Evolutionary conservation across 92 coral and sea anemone species (phyloP).

Genomic region (Micromussa lordhowensis): DNA sequence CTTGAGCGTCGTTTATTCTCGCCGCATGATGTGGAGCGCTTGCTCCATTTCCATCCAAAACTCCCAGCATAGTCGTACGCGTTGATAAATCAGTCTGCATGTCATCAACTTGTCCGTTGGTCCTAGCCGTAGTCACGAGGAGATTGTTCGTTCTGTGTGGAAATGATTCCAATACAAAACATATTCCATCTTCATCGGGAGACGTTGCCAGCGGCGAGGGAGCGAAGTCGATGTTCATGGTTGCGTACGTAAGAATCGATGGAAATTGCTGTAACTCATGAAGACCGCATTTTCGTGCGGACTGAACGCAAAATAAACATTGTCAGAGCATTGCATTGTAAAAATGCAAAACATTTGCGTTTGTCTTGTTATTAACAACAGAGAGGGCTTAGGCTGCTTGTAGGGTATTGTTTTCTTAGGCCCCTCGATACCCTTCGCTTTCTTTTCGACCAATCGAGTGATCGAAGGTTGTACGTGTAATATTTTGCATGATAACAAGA

Average conservation of each 20-base stretch:
- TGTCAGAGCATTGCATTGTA: background rate
- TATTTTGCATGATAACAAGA: background rate
- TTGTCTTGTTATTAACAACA: background rate
- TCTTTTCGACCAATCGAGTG: background rate
- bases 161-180: constrained; percentile 10
- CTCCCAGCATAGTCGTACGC: background rate
- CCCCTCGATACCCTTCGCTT: background rate
- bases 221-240: background rate
- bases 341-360: background rate
- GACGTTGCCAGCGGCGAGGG: constrained; percentile 22
- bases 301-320: background rate
- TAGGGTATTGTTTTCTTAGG: background rate
- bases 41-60: constrained; percentile 57
- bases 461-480: background rate
- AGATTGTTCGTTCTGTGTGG: background rate
- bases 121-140: constrained; percentile 4
- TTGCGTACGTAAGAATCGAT: background rate
- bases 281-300: background rate
- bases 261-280: background rate
- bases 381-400: background rate
- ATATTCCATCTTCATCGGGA: background rate
- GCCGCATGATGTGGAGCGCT: constrained; percentile 79
- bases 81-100: constrained; percentile 10
- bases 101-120: constrained; percentile 22
- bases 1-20: constrained; percentile 54